Evolutionary conservation across 2,113 vertebrate species (phyloP), one percentile per base, ranked within the genome.

Genomic region (Tetrax tetrax): DNA sequence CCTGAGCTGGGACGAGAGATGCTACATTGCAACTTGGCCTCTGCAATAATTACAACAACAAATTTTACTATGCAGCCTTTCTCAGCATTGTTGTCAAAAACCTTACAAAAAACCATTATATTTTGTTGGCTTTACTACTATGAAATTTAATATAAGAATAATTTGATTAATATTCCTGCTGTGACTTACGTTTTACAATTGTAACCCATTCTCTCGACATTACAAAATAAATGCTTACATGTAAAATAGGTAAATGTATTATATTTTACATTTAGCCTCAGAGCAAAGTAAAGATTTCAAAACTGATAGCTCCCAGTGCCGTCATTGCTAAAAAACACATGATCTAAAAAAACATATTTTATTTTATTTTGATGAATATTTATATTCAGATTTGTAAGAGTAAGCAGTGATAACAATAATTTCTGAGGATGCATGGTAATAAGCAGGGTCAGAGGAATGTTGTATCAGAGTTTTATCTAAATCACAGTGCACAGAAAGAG

Each of bases 331-430:
- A 87, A 93, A 92, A 6, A 0, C 16, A n/a, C 21, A 77, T 69
- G 78, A 76, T 17, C 8, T 27, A n/a, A 83, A 81, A 50, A 1
- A 4, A 8, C 7, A 19, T 28, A 14, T 3, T 43, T 47, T 84
- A 83, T 95, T 93, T 92, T 15, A 87, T 94, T 94, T 93, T 94
- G 21, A 92, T 95, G 21, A 84, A 70, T 74, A 84, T 76, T 80
- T 97, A 88, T 89, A 56, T 71, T 78, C 41, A 80, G 33, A 65
- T 88, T 83, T 60, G 79, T 94, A 64, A 71, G 71, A 87, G 48
- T n/a, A 89, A 89, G 45, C 38, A 91, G 16, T 17, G 63, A 66
- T 35, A 70, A 50, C 48, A 93, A 89, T 83, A 95, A 92, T 64
- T 96, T 23, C 59, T 78, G 37, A 91, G 63, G 47, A 91, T 20